Base-by-base conservation (phyloP, 2,888 invertebrate species). In the Brachyptera putata region DNA sequence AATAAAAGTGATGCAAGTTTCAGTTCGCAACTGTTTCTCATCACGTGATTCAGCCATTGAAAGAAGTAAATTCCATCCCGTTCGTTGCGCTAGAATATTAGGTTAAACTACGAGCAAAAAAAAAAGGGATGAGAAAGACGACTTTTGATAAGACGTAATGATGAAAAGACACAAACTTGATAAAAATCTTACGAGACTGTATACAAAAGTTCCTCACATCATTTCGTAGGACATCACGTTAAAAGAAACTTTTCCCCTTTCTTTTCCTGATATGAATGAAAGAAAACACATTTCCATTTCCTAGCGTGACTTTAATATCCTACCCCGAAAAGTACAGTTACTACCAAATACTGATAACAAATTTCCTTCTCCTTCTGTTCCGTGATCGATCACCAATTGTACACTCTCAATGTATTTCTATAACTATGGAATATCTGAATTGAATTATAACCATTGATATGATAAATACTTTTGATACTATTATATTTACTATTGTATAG, bases 91-190 rank as follows among this genome's bases (percentile, higher is more conserved):
- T 41, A 41, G 41, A 41, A 41, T 41, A 41, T 41, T 41, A 41
- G 41, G 41, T 41, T 41, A 41, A 41, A 21, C 41, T n/a, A n/a
- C n/a, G n/a, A n/a, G n/a, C n/a, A n/a, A n/a, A n/a, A n/a, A n/a
- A n/a, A n/a, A n/a, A n/a, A n/a, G n/a, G n/a, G 21, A 34, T 7
- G 30, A 46, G 39, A 18, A 34, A 21, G 36, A 41, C 26, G 30
- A 46, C 48, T 57, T 18, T 22, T 56, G 43, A 21, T 16, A 24
- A 57, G 26, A 46, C 34, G 36, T 22, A 58, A 49, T 39, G 58
- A 58, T 58, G 58, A 58, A 58, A 58, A 58, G 50, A 58, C 53
- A 50, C 53, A 50, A 58, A 48, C 50, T 53, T 58, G 58, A 58
- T 58, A 58, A 58, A 58, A 58, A 58, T 58, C 50, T 58, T 58